Percentiles rank a stretch among this genome's conserved stretches.
Conservation (phyloP, 2,888 invertebrate species). For the Anticlea derivata region DNA sequence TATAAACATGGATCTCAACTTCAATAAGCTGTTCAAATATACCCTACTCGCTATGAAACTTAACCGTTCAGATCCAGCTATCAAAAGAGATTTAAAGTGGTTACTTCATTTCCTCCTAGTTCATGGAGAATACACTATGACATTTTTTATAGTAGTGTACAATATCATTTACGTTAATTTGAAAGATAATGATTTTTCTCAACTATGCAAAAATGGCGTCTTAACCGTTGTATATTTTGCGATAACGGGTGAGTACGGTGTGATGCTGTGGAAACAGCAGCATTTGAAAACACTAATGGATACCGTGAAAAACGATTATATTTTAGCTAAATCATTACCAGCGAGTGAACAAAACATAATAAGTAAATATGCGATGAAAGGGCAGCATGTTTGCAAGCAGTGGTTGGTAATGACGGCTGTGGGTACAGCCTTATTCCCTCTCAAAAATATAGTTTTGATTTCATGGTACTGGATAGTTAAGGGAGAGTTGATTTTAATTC, state of each 20-base stretch:
- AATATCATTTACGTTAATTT: conserved; percentile 34
- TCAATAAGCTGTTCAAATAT: conserved; percentile 35
- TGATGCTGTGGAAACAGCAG: conserved; percentile 41
- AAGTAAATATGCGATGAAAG: conserved; percentile 38
- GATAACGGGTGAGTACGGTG: conserved; percentile 21
- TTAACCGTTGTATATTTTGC: conserved; percentile 25
- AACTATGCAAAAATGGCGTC: conserved; percentile 36
- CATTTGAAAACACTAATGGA: conserved; percentile 39
- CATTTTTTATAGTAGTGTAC: conserved; percentile 24
- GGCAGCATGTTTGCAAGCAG: conserved; percentile 40
- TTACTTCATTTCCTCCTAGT: conserved; percentile 12
- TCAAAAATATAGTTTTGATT: conserved; percentile 38
- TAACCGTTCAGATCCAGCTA: conserved; percentile 32
- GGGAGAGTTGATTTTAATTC: conserved; percentile 41
- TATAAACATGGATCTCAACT: conserved; percentile 38
- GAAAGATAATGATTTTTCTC: conserved; percentile 31
- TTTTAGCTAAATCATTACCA: conserved; percentile 25
- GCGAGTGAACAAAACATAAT: conserved; percentile 41
- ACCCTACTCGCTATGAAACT: conserved; percentile 29
- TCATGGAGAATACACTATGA: conserved; percentile 18
- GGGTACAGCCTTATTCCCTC: conserved; percentile 24
- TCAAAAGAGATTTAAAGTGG: conserved; percentile 38
- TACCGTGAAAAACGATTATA: conserved; percentile 48
- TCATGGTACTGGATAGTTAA: conserved; percentile 35
- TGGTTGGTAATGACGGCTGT: conserved; percentile 38